Evolutionary conservation across 2,888 invertebrate genomes (phyloP), one percentile per base, ranked within the genome.

Genomic region (Elmis aenea): DNA sequence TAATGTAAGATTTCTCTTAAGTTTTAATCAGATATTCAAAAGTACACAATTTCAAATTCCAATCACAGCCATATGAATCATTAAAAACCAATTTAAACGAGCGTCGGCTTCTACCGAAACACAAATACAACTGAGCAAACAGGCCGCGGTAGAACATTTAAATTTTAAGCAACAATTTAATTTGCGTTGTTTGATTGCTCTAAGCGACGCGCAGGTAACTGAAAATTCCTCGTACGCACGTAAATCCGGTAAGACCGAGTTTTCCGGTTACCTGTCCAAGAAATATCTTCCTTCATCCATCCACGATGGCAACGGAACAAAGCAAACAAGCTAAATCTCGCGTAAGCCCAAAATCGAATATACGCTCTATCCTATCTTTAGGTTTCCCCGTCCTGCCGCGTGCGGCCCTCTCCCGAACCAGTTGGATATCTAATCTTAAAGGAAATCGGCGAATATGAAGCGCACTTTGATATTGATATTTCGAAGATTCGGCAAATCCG

Each of bases 291-390:
- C 31, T 38, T 38, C n/a, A 38, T 32, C 28, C 38, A 29, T 32
- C 37, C 28, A 32, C 21, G 31, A 23, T 22, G 33, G 36, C 29
- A 34, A 41, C 34, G 51, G 48, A 50, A 50, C 50, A 58, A 59
- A 56, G 57, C 58, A 60, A 58, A 58, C 60, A 58, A 55, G 52
- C 53, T 55, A 59, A 60, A 60, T 60, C 60, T 60, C 53, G 46
- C 48, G 47, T 57, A 58, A 58, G 54, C 58, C 51, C 46, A 51
- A 58, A 58, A 58, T 57, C 57, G 60, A 59, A 59, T 56, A 52
- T 54, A 53, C 45, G 38, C 52, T 54, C 48, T 49, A 57, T 57
- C 55, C 52, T 47, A 45, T 50, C 54, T 51, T 52, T 52, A 48
- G 51, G 49, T 48, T 51, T 50, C 50, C 45, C 34, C 36, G 33